A percentile compares a stretch with the other conserved stretches of the same genome.
Conservation (phyloP, 64 coral and sea anemone genomes). For the Porites lutea region DNA sequence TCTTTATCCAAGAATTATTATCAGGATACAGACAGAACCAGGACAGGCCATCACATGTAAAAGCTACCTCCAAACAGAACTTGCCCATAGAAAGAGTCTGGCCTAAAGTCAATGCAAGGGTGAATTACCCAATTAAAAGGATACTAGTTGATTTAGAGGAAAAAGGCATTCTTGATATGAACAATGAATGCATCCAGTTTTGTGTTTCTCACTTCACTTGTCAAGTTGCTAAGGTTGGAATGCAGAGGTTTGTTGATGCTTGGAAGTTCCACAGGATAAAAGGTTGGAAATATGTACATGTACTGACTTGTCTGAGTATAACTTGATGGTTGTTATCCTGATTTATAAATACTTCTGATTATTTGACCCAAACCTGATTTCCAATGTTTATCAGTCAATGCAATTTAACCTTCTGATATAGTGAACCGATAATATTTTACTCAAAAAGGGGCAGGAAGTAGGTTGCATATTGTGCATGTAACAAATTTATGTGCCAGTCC, state of each 20-base stretch:
- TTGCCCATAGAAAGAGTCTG: conserved; percentile 47
- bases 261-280: conserved; percentile 63
- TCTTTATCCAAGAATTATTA: conserved; percentile 32
- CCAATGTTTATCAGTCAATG: too few species aligned
- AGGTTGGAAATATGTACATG: background rate
- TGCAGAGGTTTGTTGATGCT: conserved; percentile 51
- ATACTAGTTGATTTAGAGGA: conserved; percentile 58
- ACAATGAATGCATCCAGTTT: conserved; percentile 36
- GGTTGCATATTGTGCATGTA: too few species aligned
- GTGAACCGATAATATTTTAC: too few species aligned
- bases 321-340: too few species aligned
- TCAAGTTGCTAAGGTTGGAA: conserved; percentile 41
- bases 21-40: background rate
- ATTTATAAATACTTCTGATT: too few species aligned
- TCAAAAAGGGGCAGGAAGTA: too few species aligned
- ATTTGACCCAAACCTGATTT: too few species aligned
- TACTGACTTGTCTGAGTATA: too few species aligned
- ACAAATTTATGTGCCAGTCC: too few species aligned
- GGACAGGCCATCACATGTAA: conserved; percentile 2
- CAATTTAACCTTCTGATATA: too few species aligned
- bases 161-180: conserved; percentile 38
- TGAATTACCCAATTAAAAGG: conserved; percentile 48
- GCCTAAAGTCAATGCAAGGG: conserved; percentile 35
- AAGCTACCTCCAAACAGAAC: conserved; percentile 28
- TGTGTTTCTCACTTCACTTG: conserved; percentile 38